These are phyloP conservation scores for Sesamia nonagrioides DNA, from an alignment of 1,140 invertebrate genomes.

Conservation along the genomic window DNA sequence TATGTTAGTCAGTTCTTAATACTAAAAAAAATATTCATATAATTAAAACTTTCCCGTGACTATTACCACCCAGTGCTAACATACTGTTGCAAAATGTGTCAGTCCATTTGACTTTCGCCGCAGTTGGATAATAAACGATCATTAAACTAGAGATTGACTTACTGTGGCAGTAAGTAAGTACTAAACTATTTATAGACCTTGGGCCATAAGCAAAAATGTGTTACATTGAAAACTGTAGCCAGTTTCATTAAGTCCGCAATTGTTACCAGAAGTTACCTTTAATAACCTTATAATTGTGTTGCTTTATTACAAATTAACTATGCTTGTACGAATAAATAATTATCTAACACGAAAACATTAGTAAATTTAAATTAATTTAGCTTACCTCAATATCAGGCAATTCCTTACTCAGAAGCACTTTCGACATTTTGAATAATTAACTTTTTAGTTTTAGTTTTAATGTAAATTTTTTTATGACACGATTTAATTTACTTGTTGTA, in stretches of 20 bases:
- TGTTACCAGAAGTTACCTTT: neutral
- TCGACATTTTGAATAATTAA: conserved; percentile 73
- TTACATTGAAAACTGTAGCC: neutral
- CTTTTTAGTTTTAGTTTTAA: neutral
- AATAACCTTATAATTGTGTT: neutral
- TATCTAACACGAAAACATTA: conserved; percentile 31
- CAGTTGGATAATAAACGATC: too few species aligned
- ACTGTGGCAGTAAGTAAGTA: too few species aligned
- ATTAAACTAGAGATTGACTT: too few species aligned
- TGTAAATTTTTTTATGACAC: conserved; percentile 11
- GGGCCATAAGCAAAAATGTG: neutral
- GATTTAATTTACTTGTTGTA: conserved; percentile 23
- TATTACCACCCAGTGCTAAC: too few species aligned
- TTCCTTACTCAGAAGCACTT: conserved; percentile 89
- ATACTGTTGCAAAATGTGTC: too few species aligned
- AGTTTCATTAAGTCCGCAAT: neutral
- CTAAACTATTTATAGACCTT: neutral
- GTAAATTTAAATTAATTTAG: conserved; percentile 46
- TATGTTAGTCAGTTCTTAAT: too few species aligned
- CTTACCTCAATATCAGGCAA: conserved; percentile 91
- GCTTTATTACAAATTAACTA: neutral
- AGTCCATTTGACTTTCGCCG: too few species aligned
- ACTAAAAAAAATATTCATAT: too few species aligned
- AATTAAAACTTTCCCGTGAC: too few species aligned
- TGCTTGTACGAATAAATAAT: neutral